Evolutionary conservation across 2,113 vertebrate genomes (phyloP).

Genomic region (Lipotes vexillifer): DNA sequence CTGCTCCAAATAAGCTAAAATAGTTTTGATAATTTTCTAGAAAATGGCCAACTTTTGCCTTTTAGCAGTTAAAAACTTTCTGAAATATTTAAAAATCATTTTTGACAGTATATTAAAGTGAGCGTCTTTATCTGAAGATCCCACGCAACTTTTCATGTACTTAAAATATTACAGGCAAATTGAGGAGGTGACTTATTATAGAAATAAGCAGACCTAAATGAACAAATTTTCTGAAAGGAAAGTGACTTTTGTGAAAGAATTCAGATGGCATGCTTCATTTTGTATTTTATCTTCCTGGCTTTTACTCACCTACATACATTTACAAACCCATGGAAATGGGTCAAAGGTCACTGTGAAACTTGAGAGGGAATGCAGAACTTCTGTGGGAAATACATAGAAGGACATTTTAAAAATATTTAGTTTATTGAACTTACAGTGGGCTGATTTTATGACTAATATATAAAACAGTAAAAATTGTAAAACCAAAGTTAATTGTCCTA

Average conservation of each 20-base stretch:
- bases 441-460: constrained; percentile 35
- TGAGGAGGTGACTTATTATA: constrained; percentile 68
- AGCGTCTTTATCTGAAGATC: constrained; percentile 60
- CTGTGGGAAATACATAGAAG: not conserved
- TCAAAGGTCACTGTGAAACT: constrained; percentile 26
- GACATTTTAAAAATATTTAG: not conserved
- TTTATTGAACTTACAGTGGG: constrained; percentile 2
- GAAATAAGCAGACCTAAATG: constrained; percentile 60
- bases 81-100: constrained; percentile 77
- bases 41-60: constrained; percentile 74
- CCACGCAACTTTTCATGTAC: constrained; percentile 51
- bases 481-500: not conserved
- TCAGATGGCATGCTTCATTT: constrained; percentile 14
- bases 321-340: not conserved
- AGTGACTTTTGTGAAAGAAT: constrained; percentile 22
- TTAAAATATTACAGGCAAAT: constrained; percentile 74
- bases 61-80: constrained; percentile 71
- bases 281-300: constrained; percentile 15
- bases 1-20: constrained; percentile 67
- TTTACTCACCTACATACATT: constrained; percentile 16
- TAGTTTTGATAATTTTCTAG: constrained; percentile 73
- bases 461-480: constrained; percentile 5
- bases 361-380: not conserved
- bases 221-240: constrained; percentile 68
- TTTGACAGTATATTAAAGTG: constrained; percentile 65